phyloP scores from a whole-genome alignment of 2,888 invertebrate genomes.

The Nasonovia ribisnigri region DNA sequence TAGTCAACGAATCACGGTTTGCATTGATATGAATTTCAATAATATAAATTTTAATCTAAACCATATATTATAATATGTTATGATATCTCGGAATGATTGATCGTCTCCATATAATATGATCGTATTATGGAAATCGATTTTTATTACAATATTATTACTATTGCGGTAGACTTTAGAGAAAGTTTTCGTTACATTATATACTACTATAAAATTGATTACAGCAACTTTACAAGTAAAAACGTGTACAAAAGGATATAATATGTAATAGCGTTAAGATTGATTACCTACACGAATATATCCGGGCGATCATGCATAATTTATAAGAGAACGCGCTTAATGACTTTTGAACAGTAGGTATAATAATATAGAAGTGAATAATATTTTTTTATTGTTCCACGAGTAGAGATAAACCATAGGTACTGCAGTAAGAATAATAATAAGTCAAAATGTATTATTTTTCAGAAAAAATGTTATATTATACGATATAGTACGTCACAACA shows the following conservation, averaged over 20 bases:
- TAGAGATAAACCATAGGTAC: not conserved
- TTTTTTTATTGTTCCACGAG: not conserved
- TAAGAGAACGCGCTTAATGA: not conserved
- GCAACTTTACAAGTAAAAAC: not conserved
- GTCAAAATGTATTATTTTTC: not conserved
- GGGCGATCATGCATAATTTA: not conserved
- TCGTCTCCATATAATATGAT: not conserved
- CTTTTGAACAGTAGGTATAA: not conserved
- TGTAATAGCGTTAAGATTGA: conserved; percentile 7
- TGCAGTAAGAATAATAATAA: not conserved
- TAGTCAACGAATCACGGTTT: not conserved
- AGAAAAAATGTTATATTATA: no score
- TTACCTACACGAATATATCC: not conserved
- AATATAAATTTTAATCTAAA: not conserved
- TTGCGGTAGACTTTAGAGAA: not conserved
- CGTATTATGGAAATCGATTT: not conserved
- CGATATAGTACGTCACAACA: no score
- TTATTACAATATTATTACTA: not conserved
- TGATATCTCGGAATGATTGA: not conserved
- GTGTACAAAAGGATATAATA: not conserved
- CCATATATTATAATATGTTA: no score
- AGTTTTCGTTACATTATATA: not conserved
- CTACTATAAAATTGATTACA: conserved; percentile 22
- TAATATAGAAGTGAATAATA: not conserved
- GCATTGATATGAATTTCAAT: not conserved